Percentiles rank a stretch among this genome's conserved stretches.
phyloP scores from a whole-genome alignment of 2,113 vertebrate species.

The Carlito syrichta region DNA sequence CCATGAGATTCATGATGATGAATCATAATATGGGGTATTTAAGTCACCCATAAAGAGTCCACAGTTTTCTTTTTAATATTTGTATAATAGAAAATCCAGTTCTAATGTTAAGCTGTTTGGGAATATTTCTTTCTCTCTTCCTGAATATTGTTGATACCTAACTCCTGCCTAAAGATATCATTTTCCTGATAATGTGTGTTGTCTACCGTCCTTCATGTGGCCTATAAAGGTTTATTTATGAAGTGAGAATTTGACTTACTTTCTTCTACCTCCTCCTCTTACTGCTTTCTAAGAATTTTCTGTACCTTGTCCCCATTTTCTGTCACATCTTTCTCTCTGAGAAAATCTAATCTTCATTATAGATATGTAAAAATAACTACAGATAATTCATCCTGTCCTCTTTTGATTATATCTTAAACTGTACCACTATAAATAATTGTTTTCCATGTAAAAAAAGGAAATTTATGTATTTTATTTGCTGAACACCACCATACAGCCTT shows the following conservation, averaged over 20 bases:
- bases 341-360: neutral
- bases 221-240: neutral
- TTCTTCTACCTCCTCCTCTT: neutral
- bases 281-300: neutral
- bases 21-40: neutral
- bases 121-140: neutral
- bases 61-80: neutral
- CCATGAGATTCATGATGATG: neutral
- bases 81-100: neutral
- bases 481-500: neutral
- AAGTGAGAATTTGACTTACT: neutral
- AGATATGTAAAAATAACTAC: neutral
- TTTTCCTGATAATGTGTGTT: fast-evolving
- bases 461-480: neutral
- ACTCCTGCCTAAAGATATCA: fast-evolving
- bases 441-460: neutral
- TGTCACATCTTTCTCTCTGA: neutral
- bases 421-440: neutral
- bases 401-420: neutral
- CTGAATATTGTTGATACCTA: neutral
- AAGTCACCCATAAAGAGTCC: neutral
- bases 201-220: fast-evolving
- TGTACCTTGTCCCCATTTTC: neutral
- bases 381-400: neutral
- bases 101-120: neutral